Base-by-base conservation (phyloP, 2,797 vertebrate genomes). In the Lutjanus argentimaculatus region DNA sequence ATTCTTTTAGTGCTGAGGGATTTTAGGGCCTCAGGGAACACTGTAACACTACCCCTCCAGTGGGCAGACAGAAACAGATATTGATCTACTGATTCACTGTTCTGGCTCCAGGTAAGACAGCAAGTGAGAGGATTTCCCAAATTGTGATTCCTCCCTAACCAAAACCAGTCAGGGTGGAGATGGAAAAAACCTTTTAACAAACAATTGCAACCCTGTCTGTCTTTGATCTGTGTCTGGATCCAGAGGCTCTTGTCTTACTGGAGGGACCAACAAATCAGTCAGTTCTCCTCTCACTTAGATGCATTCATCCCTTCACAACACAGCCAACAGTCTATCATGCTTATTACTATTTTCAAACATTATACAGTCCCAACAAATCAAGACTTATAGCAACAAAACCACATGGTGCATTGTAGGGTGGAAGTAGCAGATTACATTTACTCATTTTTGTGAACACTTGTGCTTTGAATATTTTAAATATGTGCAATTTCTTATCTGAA, bases 211-310 rank as follows among this genome's bases (percentile, higher is more conserved):
- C 22, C 14, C 6, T 36, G 30, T 30, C 25, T 30, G 25, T 36
- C 30, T 36, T 36, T 36, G 30, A 36, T 36, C 30, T 36, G 5
- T 36, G 30, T 36, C 30, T 36, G 30, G 30, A 53, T 57, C 25
- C 62, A 48, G 16, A 17, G 6, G 53, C 43, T 36, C 30, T 49
- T 10, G 42, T 25, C 7, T 4, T 22, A 46, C 42, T 70, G 66
- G 48, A 63, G 36, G 65, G 56, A 70, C 61, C 56, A 49, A 51
- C 36, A 36, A 55, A 75, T 58, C 46, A 59, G 49, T 65, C 2
- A 43, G 40, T 62, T 49, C 42, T 63, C 49, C 65, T 67, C 51
- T 67, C 55, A 75, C 57, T 68, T 56, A 45, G 46, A 61, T 36
- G 36, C 42, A 36, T 14, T 36, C 17, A 63, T 48, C 58, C 75